A percentile compares a stretch with the other conserved stretches of the same genome.
Evolutionary conservation across 2,113 vertebrate genomes (phyloP).

Genomic region (Gnathonemus longibarbis): DNA sequence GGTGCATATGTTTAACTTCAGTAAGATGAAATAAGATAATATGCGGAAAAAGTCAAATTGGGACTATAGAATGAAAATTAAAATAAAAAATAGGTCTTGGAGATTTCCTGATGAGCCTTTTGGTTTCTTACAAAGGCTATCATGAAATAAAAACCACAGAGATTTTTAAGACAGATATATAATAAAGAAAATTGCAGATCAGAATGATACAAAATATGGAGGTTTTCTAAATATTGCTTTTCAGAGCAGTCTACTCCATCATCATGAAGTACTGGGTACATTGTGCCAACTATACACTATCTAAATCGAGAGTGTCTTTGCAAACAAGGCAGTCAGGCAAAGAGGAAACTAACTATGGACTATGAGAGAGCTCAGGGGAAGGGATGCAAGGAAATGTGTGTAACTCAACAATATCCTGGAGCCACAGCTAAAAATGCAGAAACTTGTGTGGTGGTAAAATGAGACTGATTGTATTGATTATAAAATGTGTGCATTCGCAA

Average conservation of each 20-base stretch:
- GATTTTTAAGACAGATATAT: neutral
- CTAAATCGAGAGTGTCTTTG: neutral
- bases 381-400: neutral
- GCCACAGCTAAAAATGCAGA: neutral
- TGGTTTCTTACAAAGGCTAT: neutral
- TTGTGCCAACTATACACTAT: neutral
- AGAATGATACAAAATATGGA: neutral
- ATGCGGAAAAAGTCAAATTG: neutral
- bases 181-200: neutral
- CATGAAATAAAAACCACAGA: neutral
- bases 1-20: neutral
- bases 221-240: neutral
- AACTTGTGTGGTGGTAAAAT: neutral
- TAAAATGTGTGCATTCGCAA: neutral
- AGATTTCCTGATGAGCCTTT: neutral
- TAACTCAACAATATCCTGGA: neutral
- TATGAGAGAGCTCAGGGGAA: neutral
- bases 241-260: neutral
- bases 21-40: neutral
- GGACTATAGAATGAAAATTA: neutral
- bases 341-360: neutral
- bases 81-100: neutral
- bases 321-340: neutral
- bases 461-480: neutral
- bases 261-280: slow-evolving; percentile 1